phyloP scores from a whole-genome alignment of 2,888 invertebrate species.

The Chloromyia formosa region DNA sequence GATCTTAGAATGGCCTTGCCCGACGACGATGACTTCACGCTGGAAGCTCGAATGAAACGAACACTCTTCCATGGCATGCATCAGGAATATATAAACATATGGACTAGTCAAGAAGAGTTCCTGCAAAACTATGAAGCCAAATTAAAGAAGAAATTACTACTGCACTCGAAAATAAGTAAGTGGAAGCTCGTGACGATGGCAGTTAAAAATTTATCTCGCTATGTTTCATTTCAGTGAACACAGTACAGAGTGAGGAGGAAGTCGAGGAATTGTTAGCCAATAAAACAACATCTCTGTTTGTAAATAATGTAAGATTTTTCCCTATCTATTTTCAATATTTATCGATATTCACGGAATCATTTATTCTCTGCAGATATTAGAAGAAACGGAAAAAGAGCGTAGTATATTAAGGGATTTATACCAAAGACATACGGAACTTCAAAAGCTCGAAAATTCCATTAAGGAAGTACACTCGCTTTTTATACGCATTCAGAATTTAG shows the following conservation, averaged over 20 bases:
- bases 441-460: constrained; percentile 62
- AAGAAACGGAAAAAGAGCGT: constrained; percentile 63
- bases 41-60: constrained; percentile 63
- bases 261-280: constrained; percentile 62
- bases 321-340: not conserved
- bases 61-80: constrained; percentile 62
- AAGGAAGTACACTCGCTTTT: constrained; percentile 63
- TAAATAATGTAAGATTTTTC: constrained; percentile 60
- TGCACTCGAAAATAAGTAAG: constrained; percentile 63
- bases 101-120: constrained; percentile 61
- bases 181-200: no score
- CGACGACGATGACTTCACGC: constrained; percentile 58
- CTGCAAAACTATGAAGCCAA: constrained; percentile 61
- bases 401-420: constrained; percentile 61
- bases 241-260: constrained; percentile 62
- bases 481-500: constrained; percentile 62
- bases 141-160: constrained; percentile 61
- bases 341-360: not conserved
- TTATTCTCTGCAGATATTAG: constrained; percentile 57
- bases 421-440: constrained; percentile 61
- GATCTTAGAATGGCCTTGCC: constrained; percentile 61
- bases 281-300: constrained; percentile 62
- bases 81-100: constrained; percentile 61
- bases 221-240: constrained; percentile 56
- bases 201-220: not conserved